Conservation (phyloP, 2,797 vertebrate species). For the Coracias cyanogaster region DNA sequence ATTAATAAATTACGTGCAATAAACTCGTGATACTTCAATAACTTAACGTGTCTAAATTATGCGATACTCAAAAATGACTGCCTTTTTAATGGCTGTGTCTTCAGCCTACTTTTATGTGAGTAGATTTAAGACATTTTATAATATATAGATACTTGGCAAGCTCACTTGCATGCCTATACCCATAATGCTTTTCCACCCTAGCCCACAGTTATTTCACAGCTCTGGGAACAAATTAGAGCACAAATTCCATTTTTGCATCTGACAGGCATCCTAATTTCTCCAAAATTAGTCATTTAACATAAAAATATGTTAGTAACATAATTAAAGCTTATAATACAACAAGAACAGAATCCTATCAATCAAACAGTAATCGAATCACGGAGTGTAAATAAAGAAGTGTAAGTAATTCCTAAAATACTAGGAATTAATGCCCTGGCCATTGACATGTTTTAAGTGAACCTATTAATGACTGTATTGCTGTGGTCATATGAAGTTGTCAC, state of each 20-base stretch:
- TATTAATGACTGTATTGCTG: conserved; percentile 72
- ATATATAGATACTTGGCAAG: conserved; percentile 34
- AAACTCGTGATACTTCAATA: conserved; percentile 71
- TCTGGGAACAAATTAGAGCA: conserved; percentile 11
- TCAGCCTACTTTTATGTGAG: conserved; percentile 56
- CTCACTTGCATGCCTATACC: conserved; percentile 7
- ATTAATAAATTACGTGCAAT: conserved; percentile 76
- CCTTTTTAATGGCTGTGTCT: conserved; percentile 64
- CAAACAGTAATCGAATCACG: background rate
- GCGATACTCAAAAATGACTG: conserved; percentile 69
- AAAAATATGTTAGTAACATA: background rate
- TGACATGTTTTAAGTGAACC: conserved; percentile 37
- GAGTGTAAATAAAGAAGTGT: background rate
- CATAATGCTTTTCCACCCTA: background rate
- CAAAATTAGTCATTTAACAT: background rate
- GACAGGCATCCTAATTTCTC: background rate
- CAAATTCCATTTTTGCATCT: background rate
- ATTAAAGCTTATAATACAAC: background rate
- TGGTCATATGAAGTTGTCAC: conserved; percentile 43
- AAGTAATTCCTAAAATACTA: conserved; percentile 48
- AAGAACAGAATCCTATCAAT: background rate
- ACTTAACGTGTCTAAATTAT: conserved; percentile 77
- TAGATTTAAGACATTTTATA: conserved; percentile 57
- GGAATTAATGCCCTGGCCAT: background rate
- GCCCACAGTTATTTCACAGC: background rate